phyloP scores from a whole-genome alignment of 2,888 invertebrate species.

The Lasioglossum vierecki region DNA sequence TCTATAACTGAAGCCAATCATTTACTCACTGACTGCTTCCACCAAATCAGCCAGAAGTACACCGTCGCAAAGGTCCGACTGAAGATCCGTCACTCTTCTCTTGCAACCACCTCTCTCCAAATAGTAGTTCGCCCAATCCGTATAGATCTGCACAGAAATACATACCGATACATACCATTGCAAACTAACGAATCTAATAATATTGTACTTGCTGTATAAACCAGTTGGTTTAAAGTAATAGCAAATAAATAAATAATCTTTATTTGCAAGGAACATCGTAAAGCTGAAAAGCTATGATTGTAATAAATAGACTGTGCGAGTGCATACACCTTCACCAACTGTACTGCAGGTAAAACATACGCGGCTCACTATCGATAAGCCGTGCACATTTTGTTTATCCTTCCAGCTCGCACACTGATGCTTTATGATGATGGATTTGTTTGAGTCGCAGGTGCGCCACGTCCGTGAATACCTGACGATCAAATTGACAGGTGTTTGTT shows the following conservation, averaged over 20 bases:
- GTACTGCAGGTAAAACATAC: constrained; percentile 35
- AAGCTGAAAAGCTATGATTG: too few species aligned
- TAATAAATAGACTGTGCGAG: not conserved
- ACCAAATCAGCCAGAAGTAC: constrained; percentile 96
- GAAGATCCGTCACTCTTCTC: constrained; percentile 93
- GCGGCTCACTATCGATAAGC: constrained; percentile 15
- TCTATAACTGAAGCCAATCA: not conserved
- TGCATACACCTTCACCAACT: constrained; percentile 54
- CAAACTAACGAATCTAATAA: not conserved
- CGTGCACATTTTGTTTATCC: constrained; percentile 23
- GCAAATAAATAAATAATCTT: not conserved
- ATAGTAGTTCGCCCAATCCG: constrained; percentile 99
- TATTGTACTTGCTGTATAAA: too few species aligned
- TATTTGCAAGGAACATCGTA: not conserved
- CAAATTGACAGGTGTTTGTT: constrained; percentile 3
- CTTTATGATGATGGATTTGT: constrained; percentile 25
- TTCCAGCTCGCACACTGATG: constrained; percentile 23
- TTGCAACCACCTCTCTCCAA: constrained; percentile 95
- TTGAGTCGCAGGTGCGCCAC: constrained; percentile 41
- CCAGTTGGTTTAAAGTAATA: too few species aligned
- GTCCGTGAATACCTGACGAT: constrained; percentile 7
- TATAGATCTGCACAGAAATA: constrained; percentile 91
- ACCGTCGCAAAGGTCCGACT: constrained; percentile 96
- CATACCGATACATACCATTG: not conserved
- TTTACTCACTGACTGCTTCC: constrained; percentile 95